Evolutionary conservation across 2,797 vertebrate genomes (phyloP), one percentile per base, ranked within the genome.

Genomic region (Synanceia verrucosa): DNA sequence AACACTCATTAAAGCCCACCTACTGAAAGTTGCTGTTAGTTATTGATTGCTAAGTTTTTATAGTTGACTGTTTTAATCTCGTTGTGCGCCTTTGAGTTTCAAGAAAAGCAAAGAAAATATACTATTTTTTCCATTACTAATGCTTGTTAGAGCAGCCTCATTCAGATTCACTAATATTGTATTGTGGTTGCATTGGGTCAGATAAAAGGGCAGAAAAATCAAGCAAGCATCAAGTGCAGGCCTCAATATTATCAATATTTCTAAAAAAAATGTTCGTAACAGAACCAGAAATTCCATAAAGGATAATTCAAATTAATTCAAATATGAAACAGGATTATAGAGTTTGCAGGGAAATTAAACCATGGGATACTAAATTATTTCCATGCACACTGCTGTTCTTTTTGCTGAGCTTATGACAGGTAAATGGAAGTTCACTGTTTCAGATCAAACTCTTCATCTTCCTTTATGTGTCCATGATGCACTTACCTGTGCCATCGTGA

Each of bases 401-500:
- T 41, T 4, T 19, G n/a, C 21, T 51, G 12, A 10, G 41, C 16
- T 37, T 39, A 4, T 13, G 28, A 21, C 1, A 19, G 41, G 41
- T 2, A 21, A 44, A 16, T 50, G 12, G 21, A 34, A 41, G 18
- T 18, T 41, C 18, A 9, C 18, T 41, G 39, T 9, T 9, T 41
- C 39, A 9, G 39, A 18, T 41, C n/a, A 41, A 41, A 41, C 8
- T 9, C 16, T n/a, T 9, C 18, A 9, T 41, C 8, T 41, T n/a
- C n/a, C n/a, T n/a, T n/a, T n/a, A n/a, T n/a, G n/a, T n/a, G n/a
- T n/a, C n/a, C n/a, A n/a, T n/a, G n/a, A n/a, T n/a, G n/a, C n/a
- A n/a, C n/a, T 41, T 89, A 98, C 97, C 97, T 74, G 97, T 94
- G 86, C 97, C 97, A 0, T 99, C 96, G 5, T 99, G 96, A 90